phyloP scores from a whole-genome alignment of 2,888 invertebrate species.

The Pseudococcus longispinus region DNA sequence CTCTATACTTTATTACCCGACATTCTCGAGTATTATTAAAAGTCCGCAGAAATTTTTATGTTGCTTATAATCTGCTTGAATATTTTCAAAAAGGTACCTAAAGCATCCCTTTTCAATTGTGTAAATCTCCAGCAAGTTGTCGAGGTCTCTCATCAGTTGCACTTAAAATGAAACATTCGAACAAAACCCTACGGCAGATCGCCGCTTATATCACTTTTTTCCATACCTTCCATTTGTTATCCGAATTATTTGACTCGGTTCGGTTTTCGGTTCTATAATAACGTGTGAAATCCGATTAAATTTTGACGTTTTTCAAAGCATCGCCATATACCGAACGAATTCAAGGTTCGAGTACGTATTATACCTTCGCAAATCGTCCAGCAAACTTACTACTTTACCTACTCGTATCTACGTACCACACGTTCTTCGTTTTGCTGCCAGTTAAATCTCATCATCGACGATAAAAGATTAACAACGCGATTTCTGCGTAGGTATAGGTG shows the following conservation, averaged over 20 bases:
- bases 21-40: not conserved
- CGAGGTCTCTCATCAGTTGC: not conserved
- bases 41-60: not conserved
- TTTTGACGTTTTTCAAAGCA: not conserved
- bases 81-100: not conserved
- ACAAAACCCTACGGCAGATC: not conserved
- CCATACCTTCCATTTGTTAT: not conserved
- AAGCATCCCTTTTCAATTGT: not conserved
- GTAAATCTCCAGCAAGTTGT: not conserved
- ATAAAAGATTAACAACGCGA: not conserved
- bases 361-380: not conserved
- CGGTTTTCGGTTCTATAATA: not conserved
- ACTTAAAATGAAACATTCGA: slow-evolving; percentile 16
- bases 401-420: not conserved
- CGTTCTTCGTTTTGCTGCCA: not conserved
- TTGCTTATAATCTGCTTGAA: not conserved
- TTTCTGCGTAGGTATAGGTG: no score
- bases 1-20: not conserved
- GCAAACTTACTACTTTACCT: not conserved
- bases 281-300: slow-evolving; percentile 21
- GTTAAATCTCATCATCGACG: not conserved
- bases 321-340: not conserved
- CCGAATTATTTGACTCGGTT: not conserved
- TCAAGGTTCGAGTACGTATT: not conserved
- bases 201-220: not conserved